These are phyloP conservation scores for Troides helena DNA, from an alignment of 2,888 invertebrate species.

Conservation along the genomic window DNA sequence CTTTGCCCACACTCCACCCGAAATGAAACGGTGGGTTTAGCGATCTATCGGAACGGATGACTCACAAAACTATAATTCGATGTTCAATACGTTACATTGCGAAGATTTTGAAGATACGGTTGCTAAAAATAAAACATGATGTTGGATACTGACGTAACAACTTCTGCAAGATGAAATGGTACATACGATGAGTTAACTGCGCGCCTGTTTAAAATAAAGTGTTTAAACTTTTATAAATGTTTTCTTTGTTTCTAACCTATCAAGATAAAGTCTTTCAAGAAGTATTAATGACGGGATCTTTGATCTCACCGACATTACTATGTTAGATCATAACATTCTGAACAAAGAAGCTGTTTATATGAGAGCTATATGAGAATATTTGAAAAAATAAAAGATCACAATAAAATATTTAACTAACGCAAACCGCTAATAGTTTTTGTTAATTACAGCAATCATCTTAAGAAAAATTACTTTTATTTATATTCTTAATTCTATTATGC, in stretches of 20 bases:
- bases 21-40: constrained; percentile 58
- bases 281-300: no score
- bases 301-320: no score
- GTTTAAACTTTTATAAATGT: not conserved
- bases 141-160: constrained; percentile 15
- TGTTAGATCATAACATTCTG: no score
- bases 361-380: no score
- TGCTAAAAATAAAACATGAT: constrained; percentile 49
- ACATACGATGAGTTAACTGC: constrained; percentile 1
- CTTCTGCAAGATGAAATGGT: constrained; percentile 18
- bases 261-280: not conserved
- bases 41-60: constrained; percentile 59
- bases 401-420: no score
- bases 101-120: constrained; percentile 46
- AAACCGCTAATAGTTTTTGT: no score
- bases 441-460: no score
- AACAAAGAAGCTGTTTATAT: no score
- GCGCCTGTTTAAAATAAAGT: constrained; percentile 3
- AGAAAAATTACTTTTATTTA: no score
- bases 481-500: no score
- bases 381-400: no score
- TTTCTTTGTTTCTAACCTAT: not conserved
- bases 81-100: constrained; percentile 61
- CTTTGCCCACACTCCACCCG: constrained; percentile 62
- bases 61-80: constrained; percentile 61